phyloP scores from a whole-genome alignment of 2,888 invertebrate genomes.

The Philhelius pedissequus region DNA sequence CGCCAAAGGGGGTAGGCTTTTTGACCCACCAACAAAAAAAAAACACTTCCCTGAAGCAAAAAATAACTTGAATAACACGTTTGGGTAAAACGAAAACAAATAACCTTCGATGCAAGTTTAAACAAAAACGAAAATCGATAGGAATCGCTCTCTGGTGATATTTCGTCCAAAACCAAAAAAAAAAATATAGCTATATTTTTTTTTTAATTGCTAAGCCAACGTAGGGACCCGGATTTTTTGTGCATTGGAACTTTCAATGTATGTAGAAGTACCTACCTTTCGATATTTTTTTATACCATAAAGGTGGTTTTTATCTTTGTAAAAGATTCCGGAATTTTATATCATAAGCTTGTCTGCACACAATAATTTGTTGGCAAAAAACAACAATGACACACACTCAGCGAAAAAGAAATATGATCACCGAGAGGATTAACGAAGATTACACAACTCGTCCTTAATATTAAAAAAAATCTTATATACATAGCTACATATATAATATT shows the following conservation, averaged over 20 bases:
- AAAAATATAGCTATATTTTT: too few species aligned
- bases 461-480: not conserved
- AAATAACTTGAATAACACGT: not conserved
- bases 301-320: conserved; percentile 40
- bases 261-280: not conserved
- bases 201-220: not conserved
- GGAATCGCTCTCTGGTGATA: conserved; percentile 33
- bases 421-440: not conserved
- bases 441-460: not conserved
- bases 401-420: not conserved
- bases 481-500: not conserved
- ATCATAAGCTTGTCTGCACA: conserved; percentile 38
- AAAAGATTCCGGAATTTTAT: conserved; percentile 50
- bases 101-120: conserved; percentile 23
- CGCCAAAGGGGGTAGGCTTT: not conserved
- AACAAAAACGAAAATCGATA: conserved; percentile 55
- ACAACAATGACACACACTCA: not conserved
- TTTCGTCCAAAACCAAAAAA: conserved; percentile 18
- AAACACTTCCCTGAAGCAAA: not conserved
- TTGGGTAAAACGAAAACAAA: not conserved
- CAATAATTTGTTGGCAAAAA: conserved; percentile 30
- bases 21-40: not conserved
- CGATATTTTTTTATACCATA: not conserved
- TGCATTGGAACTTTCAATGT: not conserved
- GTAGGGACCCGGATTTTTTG: not conserved